Percentiles rank a stretch among this genome's conserved stretches.
These are phyloP conservation scores for Agrotis exclamationis DNA, from an alignment of 2,888 invertebrate genomes.

Conservation along the genomic window DNA sequence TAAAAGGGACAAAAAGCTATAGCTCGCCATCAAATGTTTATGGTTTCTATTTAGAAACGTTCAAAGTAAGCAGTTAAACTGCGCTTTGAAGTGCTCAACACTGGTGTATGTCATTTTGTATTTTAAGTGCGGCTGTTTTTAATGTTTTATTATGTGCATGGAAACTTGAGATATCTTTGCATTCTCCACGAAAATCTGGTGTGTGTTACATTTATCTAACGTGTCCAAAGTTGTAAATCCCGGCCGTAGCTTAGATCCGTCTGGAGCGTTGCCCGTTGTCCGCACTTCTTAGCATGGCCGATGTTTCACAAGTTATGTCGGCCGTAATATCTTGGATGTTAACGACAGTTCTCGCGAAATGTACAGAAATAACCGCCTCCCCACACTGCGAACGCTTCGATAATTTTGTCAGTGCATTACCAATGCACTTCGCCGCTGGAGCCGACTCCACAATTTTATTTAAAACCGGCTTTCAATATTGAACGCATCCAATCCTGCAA, in stretches of 20 bases:
- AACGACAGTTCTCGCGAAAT: constrained; percentile 86
- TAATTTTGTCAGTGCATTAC: constrained; percentile 87
- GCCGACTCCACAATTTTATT: constrained; percentile 81
- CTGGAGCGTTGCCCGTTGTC: constrained; percentile 69
- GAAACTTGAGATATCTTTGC: constrained; percentile 3
- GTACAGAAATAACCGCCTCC: constrained; percentile 86
- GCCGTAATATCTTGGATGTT: constrained; percentile 77
- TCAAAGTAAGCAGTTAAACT: constrained; percentile 73
- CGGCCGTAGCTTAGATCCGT: constrained; percentile 33
- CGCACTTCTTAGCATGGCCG: constrained; percentile 56
- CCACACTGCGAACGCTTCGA: constrained; percentile 78
- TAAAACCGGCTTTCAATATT: constrained; percentile 73
- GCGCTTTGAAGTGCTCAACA: constrained; percentile 73
- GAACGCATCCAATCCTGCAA: constrained; percentile 75
- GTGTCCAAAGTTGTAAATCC: constrained; percentile 19
- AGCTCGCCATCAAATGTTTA: constrained; percentile 70
- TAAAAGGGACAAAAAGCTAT: constrained; percentile 60
- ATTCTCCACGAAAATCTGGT: not conserved
- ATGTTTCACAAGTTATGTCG: constrained; percentile 76
- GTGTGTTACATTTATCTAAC: not conserved
- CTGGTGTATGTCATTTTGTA: constrained; percentile 70
- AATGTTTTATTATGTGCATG: constrained; percentile 10
- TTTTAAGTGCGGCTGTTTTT: constrained; percentile 42
- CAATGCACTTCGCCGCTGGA: constrained; percentile 87
- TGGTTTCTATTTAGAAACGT: constrained; percentile 70